Percentiles rank a stretch among this genome's conserved stretches.
Conservation (phyloP, 1,140 invertebrate species). For the Microplitis demolitor region DNA sequence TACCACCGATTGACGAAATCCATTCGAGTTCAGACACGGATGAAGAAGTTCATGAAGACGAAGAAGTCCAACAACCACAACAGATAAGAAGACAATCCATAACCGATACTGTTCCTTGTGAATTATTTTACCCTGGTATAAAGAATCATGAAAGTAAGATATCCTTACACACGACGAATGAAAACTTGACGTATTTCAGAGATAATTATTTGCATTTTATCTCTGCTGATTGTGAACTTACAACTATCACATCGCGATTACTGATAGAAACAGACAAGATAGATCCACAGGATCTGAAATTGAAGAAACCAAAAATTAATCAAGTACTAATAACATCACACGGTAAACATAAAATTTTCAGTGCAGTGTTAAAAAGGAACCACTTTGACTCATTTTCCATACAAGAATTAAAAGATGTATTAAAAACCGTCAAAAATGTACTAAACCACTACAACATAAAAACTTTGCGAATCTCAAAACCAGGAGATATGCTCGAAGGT, state of each 20-base stretch:
- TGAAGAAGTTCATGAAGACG: too few relatives aligned
- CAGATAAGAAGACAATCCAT: too few relatives aligned
- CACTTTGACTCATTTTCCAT: not conserved
- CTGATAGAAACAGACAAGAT: not conserved
- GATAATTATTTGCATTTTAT: too few relatives aligned
- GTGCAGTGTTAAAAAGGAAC: not conserved
- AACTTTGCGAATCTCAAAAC: not conserved
- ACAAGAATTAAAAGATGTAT: too few relatives aligned
- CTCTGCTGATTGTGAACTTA: not conserved
- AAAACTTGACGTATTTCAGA: too few relatives aligned
- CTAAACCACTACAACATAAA: not conserved
- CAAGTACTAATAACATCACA: not conserved
- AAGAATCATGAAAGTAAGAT: not conserved
- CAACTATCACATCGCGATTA: not conserved
- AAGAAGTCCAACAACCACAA: too few relatives aligned
- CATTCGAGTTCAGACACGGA: too few relatives aligned
- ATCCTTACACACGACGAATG: not conserved
- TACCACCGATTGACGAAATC: too few relatives aligned
- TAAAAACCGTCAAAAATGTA: too few relatives aligned
- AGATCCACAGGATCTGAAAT: not conserved
- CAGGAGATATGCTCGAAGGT: not conserved
- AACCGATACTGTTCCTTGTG: too few relatives aligned
- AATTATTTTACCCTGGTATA: too few relatives aligned
- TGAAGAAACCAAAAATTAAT: not conserved
- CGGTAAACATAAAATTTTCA: not conserved